These are phyloP conservation scores for Lithophane socia DNA, from an alignment of 2,888 invertebrate species.

Conservation along the genomic window DNA sequence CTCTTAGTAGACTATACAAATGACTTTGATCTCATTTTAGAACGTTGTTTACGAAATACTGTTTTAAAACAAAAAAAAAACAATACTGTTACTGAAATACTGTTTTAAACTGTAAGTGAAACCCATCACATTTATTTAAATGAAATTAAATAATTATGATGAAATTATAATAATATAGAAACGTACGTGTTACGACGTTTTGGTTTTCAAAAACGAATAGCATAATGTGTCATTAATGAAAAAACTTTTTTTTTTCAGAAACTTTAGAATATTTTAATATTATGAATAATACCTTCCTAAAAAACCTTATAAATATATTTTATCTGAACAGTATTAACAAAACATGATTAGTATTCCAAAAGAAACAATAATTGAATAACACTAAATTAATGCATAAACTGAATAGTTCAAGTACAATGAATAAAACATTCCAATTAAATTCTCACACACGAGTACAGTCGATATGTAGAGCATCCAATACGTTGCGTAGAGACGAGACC, in stretches of 20 bases:
- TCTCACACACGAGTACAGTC: slow-evolving; percentile 32
- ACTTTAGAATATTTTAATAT: too few species aligned
- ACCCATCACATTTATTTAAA: slow-evolving; percentile 2
- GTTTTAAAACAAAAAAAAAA: slow-evolving; percentile 1
- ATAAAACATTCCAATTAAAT: not conserved
- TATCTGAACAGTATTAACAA: too few species aligned
- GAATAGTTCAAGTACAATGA: not conserved
- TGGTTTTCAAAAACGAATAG: too few species aligned
- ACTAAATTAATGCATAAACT: too few species aligned
- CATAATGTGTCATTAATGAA: too few species aligned
- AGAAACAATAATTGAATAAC: too few species aligned
- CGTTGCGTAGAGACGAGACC: slow-evolving; percentile 46
- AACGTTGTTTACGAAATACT: slow-evolving; percentile 26
- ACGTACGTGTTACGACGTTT: too few species aligned
- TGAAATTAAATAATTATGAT: not conserved
- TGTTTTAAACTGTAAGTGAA: not conserved
- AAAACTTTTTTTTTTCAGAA: too few species aligned
- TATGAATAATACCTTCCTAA: too few species aligned
- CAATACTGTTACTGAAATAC: too few species aligned
- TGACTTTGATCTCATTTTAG: slow-evolving; percentile 30
- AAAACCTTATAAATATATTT: too few species aligned
- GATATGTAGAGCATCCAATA: slow-evolving; percentile 47
- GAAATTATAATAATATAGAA: not conserved
- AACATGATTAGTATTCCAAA: too few species aligned
- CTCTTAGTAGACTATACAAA: slow-evolving; percentile 30